Evolutionary conservation across 2,113 vertebrate species (phyloP).

Genomic region (Heterotis niloticus): DNA sequence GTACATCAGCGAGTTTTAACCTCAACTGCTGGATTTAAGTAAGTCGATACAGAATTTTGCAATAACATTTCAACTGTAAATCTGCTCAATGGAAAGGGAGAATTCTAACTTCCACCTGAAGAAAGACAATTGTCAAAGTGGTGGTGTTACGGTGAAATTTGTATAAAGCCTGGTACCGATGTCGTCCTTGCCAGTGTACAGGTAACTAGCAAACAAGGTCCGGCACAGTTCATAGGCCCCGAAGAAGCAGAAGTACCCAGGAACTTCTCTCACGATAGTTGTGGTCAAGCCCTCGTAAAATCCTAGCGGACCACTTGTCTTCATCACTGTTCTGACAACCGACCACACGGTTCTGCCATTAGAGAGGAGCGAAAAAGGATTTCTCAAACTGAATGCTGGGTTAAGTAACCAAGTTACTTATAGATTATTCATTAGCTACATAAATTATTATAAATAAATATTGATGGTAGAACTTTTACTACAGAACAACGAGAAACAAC

Average conservation of each 20-base stretch:
- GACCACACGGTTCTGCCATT: slow-evolving; percentile 75
- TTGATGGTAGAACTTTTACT: no score
- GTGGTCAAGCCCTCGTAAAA: slow-evolving; percentile 89
- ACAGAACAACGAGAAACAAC: no score
- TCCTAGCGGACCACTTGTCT: slow-evolving; percentile 76
- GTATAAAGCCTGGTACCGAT: slow-evolving; percentile 67
- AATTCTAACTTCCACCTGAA: neutral
- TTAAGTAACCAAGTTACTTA: no score
- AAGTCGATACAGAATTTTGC: no score
- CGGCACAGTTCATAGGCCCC: slow-evolving; percentile 88
- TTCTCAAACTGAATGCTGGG: neutral
- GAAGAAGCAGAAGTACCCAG: slow-evolving; percentile 96
- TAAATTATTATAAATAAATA: no score
- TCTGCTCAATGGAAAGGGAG: neutral
- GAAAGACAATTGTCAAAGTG: neutral
- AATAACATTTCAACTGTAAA: no score
- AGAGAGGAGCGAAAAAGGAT: neutral
- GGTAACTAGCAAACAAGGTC: slow-evolving; percentile 71
- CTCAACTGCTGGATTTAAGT: no score
- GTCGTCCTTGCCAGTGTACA: slow-evolving; percentile 82
- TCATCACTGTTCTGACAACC: slow-evolving; percentile 79
- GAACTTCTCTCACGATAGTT: slow-evolving; percentile 89
- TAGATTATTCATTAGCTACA: no score
- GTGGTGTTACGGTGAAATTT: no score
- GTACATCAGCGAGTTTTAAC: no score